phyloP scores from a whole-genome alignment of 1,140 invertebrate genomes.

The Diploscapter pachys region DNA sequence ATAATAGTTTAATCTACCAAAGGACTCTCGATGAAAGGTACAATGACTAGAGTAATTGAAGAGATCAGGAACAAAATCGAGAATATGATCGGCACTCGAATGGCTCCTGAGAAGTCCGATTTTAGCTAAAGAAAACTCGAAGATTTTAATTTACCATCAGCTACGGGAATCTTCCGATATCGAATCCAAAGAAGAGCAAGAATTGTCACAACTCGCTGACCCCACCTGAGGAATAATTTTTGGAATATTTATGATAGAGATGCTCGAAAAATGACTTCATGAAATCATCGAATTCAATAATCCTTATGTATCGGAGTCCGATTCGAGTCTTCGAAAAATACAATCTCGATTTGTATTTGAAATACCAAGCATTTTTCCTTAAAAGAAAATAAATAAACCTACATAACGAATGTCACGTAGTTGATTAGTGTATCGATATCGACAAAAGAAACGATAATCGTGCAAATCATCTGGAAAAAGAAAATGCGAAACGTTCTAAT shows the following conservation, averaged over 20 bases:
- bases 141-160: constrained; percentile 6
- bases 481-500: too few relatives aligned
- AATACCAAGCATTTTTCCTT: too few relatives aligned
- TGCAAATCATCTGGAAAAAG: constrained; percentile 21
- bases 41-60: too few relatives aligned
- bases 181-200: constrained; percentile 36
- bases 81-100: constrained; percentile 31
- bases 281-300: too few relatives aligned
- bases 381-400: too few relatives aligned
- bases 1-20: too few relatives aligned
- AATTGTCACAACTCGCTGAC: constrained; percentile 28
- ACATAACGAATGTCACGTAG: constrained; percentile 41
- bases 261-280: too few relatives aligned
- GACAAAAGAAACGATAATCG: constrained; percentile 34
- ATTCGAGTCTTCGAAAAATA: too few relatives aligned
- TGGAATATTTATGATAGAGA: too few relatives aligned
- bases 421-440: constrained; percentile 39
- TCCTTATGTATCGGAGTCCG: too few relatives aligned
- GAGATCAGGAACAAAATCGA: constrained; percentile 25
- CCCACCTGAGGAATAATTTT: constrained; percentile 8
- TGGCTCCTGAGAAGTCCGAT: constrained; percentile 19
- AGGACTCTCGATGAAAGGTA: too few relatives aligned
- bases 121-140: constrained; percentile 2
- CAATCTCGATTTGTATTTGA: too few relatives aligned
- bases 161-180: constrained; percentile 36